Evolutionary conservation across 2,888 invertebrate species (phyloP).

Genomic region (Pseudolycoriella hygida): DNA sequence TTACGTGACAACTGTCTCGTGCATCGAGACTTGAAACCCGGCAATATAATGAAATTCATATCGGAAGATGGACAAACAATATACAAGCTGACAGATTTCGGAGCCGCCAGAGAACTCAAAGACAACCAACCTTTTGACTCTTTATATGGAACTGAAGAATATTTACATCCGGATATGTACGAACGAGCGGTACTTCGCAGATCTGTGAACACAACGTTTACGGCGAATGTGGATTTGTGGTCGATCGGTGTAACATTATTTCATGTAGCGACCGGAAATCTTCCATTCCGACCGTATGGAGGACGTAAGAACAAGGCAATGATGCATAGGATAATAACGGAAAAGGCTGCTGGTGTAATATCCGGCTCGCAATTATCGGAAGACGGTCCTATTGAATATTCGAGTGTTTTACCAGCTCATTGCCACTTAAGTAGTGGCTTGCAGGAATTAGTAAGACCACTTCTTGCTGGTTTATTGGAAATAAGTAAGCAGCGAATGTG

Average conservation of each 20-base stretch:
- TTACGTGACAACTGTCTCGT: slow-evolving; percentile 83
- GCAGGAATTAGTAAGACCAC: slow-evolving; percentile 70
- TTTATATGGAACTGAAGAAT: slow-evolving; percentile 92
- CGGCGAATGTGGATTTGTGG: slow-evolving; percentile 90
- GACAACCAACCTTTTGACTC: slow-evolving; percentile 93
- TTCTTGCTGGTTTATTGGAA: slow-evolving; percentile 79
- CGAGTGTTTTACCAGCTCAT: slow-evolving; percentile 62
- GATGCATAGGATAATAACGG: slow-evolving; percentile 91
- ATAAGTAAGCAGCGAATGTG: slow-evolving; percentile 57
- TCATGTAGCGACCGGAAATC: slow-evolving; percentile 86
- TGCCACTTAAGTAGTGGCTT: slow-evolving; percentile 75
- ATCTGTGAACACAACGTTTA: slow-evolving; percentile 77
- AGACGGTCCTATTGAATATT: slow-evolving; percentile 86
- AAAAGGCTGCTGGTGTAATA: slow-evolving; percentile 84
- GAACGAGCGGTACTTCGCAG: slow-evolving; percentile 81
- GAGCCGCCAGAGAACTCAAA: slow-evolving; percentile 83
- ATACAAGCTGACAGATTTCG: slow-evolving; percentile 82
- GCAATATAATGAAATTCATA: slow-evolving; percentile 93
- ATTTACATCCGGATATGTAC: slow-evolving; percentile 92
- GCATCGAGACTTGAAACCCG: slow-evolving; percentile 89
- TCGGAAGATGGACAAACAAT: slow-evolving; percentile 61
- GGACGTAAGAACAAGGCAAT: slow-evolving; percentile 88
- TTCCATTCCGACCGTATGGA: slow-evolving; percentile 87
- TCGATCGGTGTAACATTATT: slow-evolving; percentile 90
- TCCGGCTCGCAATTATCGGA: slow-evolving; percentile 59